Evolutionary conservation across 1,140 invertebrate genomes (phyloP), one percentile per base, ranked within the genome.

Genomic region (Cepaea nemoralis): DNA sequence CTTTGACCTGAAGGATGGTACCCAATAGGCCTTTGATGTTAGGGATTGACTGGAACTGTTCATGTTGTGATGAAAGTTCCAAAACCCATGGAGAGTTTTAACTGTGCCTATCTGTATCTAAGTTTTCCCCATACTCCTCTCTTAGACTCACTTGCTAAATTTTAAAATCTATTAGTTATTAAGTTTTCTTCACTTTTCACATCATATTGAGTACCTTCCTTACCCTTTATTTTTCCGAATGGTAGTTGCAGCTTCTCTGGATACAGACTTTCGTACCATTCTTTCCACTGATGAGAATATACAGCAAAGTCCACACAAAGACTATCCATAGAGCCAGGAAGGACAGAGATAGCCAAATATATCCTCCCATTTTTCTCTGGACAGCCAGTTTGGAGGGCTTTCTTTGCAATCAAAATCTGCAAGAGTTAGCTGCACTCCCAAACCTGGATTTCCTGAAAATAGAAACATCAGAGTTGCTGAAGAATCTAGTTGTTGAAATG

Each of bases 331-430:
- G 90, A 86, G 14, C 91, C 90, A 12, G 90, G 90, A 0, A 92
- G 85, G 22, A 91, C 88, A 48, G 91, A 92, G 40, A 92, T 83
- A 12, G 91, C 90, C 79, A 92, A 69, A n/a, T 24, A 92, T 87
- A 77, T 92, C 90, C 71, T 92, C 90, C 90, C 90, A 92, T 77
- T 88, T 88, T 75, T 91, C 88, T 77, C 83, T 86, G 0, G 89
- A 87, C 31, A 92, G 77, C 90, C 90, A 91, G 22, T 71, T 59
- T 10, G 91, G 91, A 16, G 85, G 81, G 1, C 75, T 76, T 33
- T 85, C 87, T 35, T 87, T 85, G 81, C 87, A 88, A 80, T 90
- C 89, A 87, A 92, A 92, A 83, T 92, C 91, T 37, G 85, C 81
- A 45, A 92, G 77, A 5, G 88, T 90, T 42, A 92, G 84, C 86